Percentiles rank a stretch among this genome's conserved stretches.
These are phyloP conservation scores for Martes martes DNA, from an alignment of 2,113 vertebrate species.

Conservation along the genomic window DNA sequence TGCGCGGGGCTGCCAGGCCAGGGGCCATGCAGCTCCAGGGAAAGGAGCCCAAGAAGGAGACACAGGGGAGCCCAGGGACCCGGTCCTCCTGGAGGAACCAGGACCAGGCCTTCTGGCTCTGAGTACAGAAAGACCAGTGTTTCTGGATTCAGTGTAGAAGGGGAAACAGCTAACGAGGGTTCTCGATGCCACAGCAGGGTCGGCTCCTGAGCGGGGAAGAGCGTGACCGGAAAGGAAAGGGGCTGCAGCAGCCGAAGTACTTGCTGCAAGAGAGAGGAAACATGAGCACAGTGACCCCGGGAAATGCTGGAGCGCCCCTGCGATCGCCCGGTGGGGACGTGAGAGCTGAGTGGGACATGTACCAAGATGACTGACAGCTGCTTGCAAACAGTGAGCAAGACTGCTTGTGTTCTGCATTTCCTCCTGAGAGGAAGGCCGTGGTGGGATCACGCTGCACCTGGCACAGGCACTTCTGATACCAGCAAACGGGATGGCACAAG, in stretches of 20 bases:
- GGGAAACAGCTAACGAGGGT: neutral
- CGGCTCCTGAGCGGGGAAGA: neutral
- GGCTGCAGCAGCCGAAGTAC: neutral
- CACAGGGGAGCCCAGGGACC: neutral
- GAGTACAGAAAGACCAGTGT: neutral
- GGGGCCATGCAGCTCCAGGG: neutral
- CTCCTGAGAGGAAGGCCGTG: slow-evolving; percentile 43
- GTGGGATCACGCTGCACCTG: neutral
- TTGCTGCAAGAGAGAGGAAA: neutral
- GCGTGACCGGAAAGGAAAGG: neutral
- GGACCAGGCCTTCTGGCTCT: neutral
- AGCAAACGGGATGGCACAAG: too few species aligned
- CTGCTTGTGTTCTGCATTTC: slow-evolving; percentile 56
- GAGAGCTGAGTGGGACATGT: neutral
- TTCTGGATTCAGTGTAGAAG: neutral
- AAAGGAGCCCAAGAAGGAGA: neutral
- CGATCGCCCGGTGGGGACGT: neutral
- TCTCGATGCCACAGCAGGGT: neutral
- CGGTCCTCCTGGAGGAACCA: neutral
- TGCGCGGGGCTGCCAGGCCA: too few species aligned
- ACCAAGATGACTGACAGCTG: slow-evolving; percentile 43
- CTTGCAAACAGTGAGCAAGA: slow-evolving; percentile 47
- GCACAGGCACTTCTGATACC: too few species aligned
- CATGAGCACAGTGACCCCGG: neutral
- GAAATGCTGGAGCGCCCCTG: neutral